phyloP scores from a whole-genome alignment of 2,888 invertebrate species.

The Lochmaea crataegi region DNA sequence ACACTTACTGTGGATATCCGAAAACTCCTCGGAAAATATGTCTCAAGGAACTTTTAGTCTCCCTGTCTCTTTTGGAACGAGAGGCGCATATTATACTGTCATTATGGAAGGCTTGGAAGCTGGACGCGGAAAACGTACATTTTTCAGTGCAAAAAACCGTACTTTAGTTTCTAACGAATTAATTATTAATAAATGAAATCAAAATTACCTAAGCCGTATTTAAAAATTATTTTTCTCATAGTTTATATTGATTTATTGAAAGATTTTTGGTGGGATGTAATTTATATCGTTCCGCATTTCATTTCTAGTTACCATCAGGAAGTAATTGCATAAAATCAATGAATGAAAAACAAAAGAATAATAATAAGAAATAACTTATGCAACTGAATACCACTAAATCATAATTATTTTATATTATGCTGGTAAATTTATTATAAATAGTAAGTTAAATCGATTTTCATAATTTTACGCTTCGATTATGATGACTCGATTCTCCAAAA shows the following conservation, averaged over 20 bases:
- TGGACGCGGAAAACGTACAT: too few relatives aligned
- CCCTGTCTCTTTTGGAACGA: too few relatives aligned
- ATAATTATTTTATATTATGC: slow-evolving; percentile 28
- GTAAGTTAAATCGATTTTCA: slow-evolving; percentile 16
- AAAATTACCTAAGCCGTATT: background rate
- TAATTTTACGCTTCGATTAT: slow-evolving; percentile 37
- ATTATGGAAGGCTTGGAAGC: too few relatives aligned
- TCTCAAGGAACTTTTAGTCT: too few relatives aligned
- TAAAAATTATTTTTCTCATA: too few relatives aligned
- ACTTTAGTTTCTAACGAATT: too few relatives aligned
- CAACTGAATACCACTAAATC: slow-evolving; percentile 37
- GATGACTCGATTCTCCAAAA: background rate
- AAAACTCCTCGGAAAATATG: too few relatives aligned
- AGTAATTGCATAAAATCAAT: slow-evolving; percentile 46
- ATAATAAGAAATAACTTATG: slow-evolving; percentile 45
- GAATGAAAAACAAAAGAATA: slow-evolving; percentile 44
- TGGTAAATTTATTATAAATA: background rate
- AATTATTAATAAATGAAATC: background rate
- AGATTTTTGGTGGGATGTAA: slow-evolving; percentile 41
- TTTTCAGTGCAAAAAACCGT: too few relatives aligned
- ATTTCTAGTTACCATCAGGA: slow-evolving; percentile 47
- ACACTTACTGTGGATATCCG: too few relatives aligned
- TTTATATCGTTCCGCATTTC: slow-evolving; percentile 46
- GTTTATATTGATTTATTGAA: too few relatives aligned
- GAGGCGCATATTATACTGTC: too few relatives aligned